Evolutionary conservation across 2,113 vertebrate species (phyloP).

Genomic region (Grammomys dolichurus): DNA sequence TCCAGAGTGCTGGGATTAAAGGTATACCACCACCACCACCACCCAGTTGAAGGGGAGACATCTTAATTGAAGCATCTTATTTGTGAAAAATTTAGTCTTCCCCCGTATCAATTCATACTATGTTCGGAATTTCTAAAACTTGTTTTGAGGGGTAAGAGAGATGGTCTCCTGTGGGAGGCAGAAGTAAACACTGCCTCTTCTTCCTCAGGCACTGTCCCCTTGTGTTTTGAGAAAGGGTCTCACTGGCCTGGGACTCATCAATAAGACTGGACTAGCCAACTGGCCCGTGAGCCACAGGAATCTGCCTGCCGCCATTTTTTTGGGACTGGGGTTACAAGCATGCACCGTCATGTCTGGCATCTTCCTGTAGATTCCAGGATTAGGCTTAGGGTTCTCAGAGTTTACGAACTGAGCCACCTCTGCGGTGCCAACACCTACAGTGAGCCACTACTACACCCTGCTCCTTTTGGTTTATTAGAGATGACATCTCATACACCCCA

Average conservation of each 20-base stretch:
- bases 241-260: not conserved
- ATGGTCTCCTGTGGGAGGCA: not conserved
- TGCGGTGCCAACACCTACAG: not conserved
- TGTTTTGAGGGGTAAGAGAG: not conserved
- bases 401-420: not conserved
- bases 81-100: not conserved
- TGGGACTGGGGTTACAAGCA: not conserved
- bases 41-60: not conserved
- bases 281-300: not conserved
- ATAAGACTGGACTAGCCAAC: not conserved
- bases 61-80: not conserved
- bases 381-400: not conserved
- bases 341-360: not conserved
- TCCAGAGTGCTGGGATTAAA: too few relatives aligned
- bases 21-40: too few relatives aligned
- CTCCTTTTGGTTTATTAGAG: not conserved
- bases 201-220: not conserved
- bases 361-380: not conserved
- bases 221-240: not conserved
- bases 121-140: not conserved
- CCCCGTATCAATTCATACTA: not conserved
- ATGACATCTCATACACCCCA: too few relatives aligned
- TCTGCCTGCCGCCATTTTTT: not conserved
- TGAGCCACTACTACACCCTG: not conserved
- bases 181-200: not conserved